These are phyloP conservation scores for Cistogaster globosa DNA, from an alignment of 2,888 invertebrate species.

Conservation along the genomic window DNA sequence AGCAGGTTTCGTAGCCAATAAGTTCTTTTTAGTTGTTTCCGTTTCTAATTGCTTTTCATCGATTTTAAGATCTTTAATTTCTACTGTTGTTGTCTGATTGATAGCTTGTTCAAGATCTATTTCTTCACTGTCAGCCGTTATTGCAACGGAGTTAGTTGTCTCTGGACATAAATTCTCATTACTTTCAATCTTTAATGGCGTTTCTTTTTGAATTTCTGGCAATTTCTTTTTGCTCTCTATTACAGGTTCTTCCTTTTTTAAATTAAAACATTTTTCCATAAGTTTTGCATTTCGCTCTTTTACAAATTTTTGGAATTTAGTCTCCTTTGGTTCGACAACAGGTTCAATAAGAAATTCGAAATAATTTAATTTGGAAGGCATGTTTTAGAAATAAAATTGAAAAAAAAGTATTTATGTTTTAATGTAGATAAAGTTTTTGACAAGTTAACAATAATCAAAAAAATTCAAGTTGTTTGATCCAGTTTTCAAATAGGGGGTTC, in stretches of 20 bases:
- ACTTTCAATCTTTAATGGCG: neutral
- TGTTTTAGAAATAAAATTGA: neutral
- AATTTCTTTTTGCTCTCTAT: neutral
- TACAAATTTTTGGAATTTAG: conserved; percentile 46
- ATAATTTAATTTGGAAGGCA: conserved; percentile 45
- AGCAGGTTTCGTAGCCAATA: neutral
- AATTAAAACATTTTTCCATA: conserved; percentile 52
- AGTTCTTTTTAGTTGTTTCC: neutral
- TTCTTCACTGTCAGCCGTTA: neutral
- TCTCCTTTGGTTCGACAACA: neutral
- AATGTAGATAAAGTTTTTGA: neutral
- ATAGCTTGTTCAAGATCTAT: neutral
- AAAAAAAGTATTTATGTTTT: neutral
- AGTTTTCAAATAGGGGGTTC: too few relatives aligned
- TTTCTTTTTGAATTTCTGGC: neutral
- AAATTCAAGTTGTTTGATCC: too few relatives aligned
- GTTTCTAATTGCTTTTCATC: neutral
- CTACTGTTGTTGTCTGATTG: neutral
- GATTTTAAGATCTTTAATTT: neutral
- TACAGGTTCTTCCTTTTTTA: conserved; percentile 12
- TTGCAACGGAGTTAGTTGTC: neutral
- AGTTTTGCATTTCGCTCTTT: conserved; percentile 29
- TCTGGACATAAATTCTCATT: neutral
- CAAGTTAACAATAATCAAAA: too few relatives aligned
- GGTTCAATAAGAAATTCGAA: neutral